Evolutionary conservation across 37 sponge, comb jelly and placozoan species (phyloP).

Genomic region (Chondrilla cf. caribensis): DNA sequence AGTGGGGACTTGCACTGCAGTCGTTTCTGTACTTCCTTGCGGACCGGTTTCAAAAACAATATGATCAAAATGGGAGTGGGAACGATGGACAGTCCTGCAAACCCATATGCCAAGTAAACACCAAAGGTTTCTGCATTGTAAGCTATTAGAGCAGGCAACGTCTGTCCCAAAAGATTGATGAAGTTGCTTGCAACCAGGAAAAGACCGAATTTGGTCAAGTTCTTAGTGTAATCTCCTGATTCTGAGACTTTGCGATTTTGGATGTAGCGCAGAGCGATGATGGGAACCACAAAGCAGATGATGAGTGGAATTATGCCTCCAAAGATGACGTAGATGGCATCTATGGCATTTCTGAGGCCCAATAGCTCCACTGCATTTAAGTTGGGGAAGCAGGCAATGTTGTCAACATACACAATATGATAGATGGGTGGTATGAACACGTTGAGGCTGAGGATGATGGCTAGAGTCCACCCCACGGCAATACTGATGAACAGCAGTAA

Average conservation of each 20-base stretch:
- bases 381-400: neutral
- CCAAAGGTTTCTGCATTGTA: neutral
- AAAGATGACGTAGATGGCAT: neutral
- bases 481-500: neutral
- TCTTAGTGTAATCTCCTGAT: no score
- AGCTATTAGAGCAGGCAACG: neutral
- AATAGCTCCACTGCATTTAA: neutral
- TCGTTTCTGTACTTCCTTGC: no score
- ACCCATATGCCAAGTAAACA: neutral
- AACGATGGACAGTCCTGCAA: neutral
- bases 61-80: neutral
- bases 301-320: neutral
- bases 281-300: neutral
- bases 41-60: neutral
- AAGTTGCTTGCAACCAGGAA: no score
- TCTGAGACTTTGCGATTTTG: no score
- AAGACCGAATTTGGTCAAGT: no score
- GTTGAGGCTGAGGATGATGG: neutral
- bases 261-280: neutral
- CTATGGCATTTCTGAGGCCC: neutral
- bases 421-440: neutral
- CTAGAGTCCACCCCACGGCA: neutral
- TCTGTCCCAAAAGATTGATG: no score
- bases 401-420: neutral
- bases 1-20: no score